phyloP scores from a whole-genome alignment of 2,888 invertebrate species.

The Mechanitis messenoides region DNA sequence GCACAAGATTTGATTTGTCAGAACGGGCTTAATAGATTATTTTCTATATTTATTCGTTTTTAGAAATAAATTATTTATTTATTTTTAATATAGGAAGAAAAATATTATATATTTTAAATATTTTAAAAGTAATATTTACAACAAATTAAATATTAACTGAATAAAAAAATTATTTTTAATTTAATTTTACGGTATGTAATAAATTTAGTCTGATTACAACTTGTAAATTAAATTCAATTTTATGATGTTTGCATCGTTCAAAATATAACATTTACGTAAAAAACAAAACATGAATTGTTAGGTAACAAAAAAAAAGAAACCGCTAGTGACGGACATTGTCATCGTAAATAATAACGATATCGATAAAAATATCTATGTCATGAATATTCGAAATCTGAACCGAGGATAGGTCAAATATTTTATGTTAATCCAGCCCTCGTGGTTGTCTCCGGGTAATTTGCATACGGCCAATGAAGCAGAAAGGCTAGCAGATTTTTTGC shows the following conservation, averaged over 20 bases:
- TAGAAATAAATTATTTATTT: no score
- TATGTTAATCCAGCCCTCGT: slow-evolving; percentile 36
- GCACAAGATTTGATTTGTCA: no score
- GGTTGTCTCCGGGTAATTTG: slow-evolving; percentile 34
- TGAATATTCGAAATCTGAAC: slow-evolving; percentile 32
- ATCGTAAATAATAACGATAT: slow-evolving; percentile 12
- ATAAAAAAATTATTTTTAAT: no score
- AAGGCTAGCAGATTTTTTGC: slow-evolving; percentile 29
- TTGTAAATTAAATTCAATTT: no score
- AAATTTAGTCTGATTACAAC: no score
- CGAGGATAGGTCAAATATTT: slow-evolving; percentile 36
- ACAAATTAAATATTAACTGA: no score
- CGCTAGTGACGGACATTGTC: slow-evolving; percentile 7
- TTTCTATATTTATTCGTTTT: no score
- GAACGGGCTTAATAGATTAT: no score
- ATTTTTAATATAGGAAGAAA: no score
- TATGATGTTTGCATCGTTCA: not conserved
- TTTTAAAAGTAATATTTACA: no score
- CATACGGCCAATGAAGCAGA: slow-evolving; percentile 37
- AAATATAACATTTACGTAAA: not conserved
- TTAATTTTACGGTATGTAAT: no score
- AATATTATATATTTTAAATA: no score
- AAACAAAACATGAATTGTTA: not conserved
- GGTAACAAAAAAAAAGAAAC: not conserved
- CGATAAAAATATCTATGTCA: slow-evolving; percentile 26